Conservation (phyloP, 2,888 invertebrate species). For the Drosophila anceps region DNA sequence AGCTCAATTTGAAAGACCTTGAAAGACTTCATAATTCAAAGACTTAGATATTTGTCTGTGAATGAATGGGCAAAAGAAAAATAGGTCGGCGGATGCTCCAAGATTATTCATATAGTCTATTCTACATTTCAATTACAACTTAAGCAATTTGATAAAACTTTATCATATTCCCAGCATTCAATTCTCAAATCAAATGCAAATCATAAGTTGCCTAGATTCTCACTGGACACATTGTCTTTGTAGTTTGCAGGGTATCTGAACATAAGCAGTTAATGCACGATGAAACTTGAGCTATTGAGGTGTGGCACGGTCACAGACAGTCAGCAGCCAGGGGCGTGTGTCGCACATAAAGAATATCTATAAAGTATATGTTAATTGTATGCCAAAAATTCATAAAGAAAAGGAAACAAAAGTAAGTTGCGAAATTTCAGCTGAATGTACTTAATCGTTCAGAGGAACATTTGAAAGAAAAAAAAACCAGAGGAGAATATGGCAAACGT, state of each 20-base stretch:
- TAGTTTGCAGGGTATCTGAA: conserved; percentile 25
- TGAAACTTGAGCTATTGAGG: conserved; percentile 37
- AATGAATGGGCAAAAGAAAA: neutral
- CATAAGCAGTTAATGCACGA: conserved; percentile 18
- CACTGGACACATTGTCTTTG: conserved; percentile 5
- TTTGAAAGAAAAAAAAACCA: conserved; percentile 1
- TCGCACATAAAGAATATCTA: conserved; percentile 24
- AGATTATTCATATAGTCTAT: no score
- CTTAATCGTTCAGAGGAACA: conserved; percentile 17
- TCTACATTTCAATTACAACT: neutral
- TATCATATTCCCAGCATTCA: neutral
- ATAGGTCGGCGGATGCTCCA: no score
- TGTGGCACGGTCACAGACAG: conserved; percentile 44
- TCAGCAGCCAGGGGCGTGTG: conserved; percentile 28
- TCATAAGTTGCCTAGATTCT: neutral
- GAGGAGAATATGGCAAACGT: neutral
- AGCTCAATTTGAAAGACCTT: no score
- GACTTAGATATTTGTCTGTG: neutral
- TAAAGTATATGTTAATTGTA: conserved; percentile 59
- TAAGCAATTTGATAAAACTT: neutral
- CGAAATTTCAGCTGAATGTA: conserved; percentile 17
- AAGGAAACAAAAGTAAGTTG: conserved; percentile 27
- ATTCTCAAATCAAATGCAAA: neutral
- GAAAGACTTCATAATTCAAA: neutral
- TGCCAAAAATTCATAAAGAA: conserved; percentile 32